Evolutionary conservation across 1,140 invertebrate genomes (phyloP).

Genomic region (Drosophila nikananu): DNA sequence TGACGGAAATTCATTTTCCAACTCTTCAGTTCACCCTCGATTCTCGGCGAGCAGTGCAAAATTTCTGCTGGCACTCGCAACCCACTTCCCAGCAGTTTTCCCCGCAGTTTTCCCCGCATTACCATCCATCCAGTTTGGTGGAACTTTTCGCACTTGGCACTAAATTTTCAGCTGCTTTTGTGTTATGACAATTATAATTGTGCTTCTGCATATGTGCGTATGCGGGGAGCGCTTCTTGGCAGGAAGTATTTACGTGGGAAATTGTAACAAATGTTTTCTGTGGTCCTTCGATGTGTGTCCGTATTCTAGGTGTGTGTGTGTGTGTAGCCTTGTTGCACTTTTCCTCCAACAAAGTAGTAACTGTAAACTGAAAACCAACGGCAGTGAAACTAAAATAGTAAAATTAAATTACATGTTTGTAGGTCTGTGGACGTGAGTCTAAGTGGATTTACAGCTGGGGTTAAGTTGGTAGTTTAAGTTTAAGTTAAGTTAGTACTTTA

Average conservation of each 20-base stretch:
- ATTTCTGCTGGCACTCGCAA: not conserved
- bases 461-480: no score
- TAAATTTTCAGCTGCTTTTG: constrained; percentile 82
- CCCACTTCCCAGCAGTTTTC: not conserved
- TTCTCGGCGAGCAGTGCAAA: not conserved
- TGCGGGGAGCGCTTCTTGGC: constrained; percentile 62
- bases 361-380: constrained; percentile 55
- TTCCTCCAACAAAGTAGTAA: constrained; percentile 64
- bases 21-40: not conserved
- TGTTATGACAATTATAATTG: constrained; percentile 83
- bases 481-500: no score
- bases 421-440: constrained; percentile 7
- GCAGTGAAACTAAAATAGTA: constrained; percentile 70
- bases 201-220: constrained; percentile 62
- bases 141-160: constrained; percentile 79
- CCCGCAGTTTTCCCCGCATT: not conserved
- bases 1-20: no score
- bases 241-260: constrained; percentile 81
- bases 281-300: constrained; percentile 48
- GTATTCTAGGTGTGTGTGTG: constrained; percentile 18
- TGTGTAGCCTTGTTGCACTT: constrained; percentile 72
- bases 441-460: constrained; percentile 5
- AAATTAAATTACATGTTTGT: constrained; percentile 75
- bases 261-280: constrained; percentile 79
- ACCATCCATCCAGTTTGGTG: constrained; percentile 25